Conservation (phyloP, 2,888 invertebrate species). For the Patella pellucida region DNA sequence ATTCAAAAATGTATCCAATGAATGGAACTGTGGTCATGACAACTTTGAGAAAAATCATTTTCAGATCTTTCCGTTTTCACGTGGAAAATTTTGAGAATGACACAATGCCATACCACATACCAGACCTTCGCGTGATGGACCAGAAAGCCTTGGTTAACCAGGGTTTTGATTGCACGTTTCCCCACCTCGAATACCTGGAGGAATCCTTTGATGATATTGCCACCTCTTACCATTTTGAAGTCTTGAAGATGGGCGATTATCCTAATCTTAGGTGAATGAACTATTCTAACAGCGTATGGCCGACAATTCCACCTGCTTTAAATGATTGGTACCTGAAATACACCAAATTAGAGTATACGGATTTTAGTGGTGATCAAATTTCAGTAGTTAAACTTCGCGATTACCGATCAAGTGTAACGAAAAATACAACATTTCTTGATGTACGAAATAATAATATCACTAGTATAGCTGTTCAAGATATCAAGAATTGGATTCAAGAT, state of each 20-base stretch:
- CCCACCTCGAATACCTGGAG: slow-evolving; percentile 39
- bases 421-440: slow-evolving; percentile 18
- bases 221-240: slow-evolving; percentile 40
- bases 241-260: slow-evolving; percentile 40
- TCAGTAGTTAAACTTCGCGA: not conserved
- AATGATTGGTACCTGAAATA: slow-evolving; percentile 47
- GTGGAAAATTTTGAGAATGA: not conserved
- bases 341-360: slow-evolving; percentile 44
- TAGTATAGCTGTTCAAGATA: slow-evolving; percentile 34
- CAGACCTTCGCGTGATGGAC: no score
- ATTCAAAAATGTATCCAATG: not conserved
- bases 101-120: no score
- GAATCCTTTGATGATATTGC: slow-evolving; percentile 39
- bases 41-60: not conserved
- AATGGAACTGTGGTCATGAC: slow-evolving; percentile 3
- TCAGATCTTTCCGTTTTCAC: not conserved
- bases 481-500: slow-evolving; percentile 33
- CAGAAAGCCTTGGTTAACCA: not conserved
- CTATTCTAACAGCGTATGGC: slow-evolving; percentile 34
- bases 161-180: slow-evolving; percentile 35
- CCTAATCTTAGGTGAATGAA: slow-evolving; percentile 38
- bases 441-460: slow-evolving; percentile 47
- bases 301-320: slow-evolving; percentile 36
- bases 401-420: not conserved
- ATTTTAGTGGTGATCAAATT: slow-evolving; percentile 45